A percentile compares a stretch with the other conserved stretches of the same genome.
These are phyloP conservation scores for Helostoma temminkii DNA, from an alignment of 2,797 vertebrate genomes.

Conservation along the genomic window DNA sequence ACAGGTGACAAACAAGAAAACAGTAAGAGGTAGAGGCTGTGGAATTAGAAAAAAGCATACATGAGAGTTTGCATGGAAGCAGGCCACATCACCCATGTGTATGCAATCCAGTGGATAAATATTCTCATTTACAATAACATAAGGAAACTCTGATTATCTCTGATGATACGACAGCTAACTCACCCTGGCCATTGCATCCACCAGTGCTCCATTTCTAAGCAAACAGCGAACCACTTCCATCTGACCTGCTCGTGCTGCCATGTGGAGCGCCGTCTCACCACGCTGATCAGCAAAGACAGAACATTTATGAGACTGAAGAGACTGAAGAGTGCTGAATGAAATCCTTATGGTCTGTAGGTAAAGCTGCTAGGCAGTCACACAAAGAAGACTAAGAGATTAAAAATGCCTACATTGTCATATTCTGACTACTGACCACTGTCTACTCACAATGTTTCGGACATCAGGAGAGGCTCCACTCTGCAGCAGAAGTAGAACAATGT, in stretches of 20 bases:
- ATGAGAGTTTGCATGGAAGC: constrained; percentile 3
- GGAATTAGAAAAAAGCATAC: background rate
- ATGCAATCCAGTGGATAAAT: constrained; percentile 2
- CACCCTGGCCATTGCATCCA: constrained; percentile 96
- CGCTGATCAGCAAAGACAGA: constrained; percentile 82
- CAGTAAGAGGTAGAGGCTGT: background rate
- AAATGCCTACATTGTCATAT: background rate
- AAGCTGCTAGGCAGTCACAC: rapidly evolving
- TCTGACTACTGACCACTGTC: background rate
- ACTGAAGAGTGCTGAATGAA: too few relatives aligned
- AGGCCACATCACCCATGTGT: background rate
- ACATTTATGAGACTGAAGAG: constrained; percentile 6
- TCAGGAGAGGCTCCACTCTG: constrained; percentile 98
- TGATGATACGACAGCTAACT: constrained; percentile 60
- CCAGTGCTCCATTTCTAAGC: constrained; percentile 94
- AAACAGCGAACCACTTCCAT: constrained; percentile 98
- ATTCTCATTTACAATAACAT: constrained; percentile 29
- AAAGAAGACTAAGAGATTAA: background rate
- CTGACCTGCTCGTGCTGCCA: constrained; percentile 96
- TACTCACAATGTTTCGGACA: constrained; percentile 98
- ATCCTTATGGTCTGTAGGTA: background rate
- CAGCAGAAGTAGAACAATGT: constrained; percentile 97
- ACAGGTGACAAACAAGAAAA: background rate
- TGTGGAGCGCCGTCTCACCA: constrained; percentile 96
- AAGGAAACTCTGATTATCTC: constrained; percentile 8